phyloP scores from a whole-genome alignment of 2,797 vertebrate genomes.

The Chelon auratus region DNA sequence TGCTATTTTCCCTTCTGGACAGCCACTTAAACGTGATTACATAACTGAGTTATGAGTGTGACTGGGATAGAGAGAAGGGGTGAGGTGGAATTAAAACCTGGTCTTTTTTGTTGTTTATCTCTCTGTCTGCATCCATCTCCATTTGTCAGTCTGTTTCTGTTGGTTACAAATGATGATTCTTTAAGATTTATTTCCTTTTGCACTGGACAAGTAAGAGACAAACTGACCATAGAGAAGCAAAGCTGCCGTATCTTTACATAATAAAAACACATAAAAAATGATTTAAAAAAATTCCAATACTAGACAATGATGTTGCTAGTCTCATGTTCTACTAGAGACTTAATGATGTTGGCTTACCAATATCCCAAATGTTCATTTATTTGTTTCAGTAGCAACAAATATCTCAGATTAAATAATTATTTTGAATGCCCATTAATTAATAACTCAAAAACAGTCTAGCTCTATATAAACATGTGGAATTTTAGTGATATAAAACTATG shows the following conservation, averaged over 20 bases:
- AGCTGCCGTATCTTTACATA: too few species aligned
- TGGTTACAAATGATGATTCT: background rate
- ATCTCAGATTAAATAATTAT: background rate
- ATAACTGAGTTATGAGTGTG: slow-evolving; percentile 48
- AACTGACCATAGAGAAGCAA: too few species aligned
- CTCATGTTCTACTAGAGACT: background rate
- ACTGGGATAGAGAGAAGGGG: slow-evolving; percentile 19
- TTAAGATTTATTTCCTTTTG: too few species aligned
- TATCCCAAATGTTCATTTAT: background rate
- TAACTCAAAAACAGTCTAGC: background rate
- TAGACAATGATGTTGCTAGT: too few species aligned
- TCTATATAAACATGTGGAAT: too few species aligned
- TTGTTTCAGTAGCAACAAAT: background rate
- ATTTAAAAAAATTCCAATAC: too few species aligned
- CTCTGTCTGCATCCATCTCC: background rate
- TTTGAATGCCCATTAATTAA: background rate
- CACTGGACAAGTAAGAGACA: background rate
- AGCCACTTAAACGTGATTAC: slow-evolving; percentile 50
- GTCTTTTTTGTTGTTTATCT: background rate
- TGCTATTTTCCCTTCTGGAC: slow-evolving; percentile 66
- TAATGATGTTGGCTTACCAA: background rate
- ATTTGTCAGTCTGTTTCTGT: background rate
- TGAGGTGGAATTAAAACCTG: background rate
- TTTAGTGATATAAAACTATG: background rate
- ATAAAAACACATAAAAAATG: too few species aligned